Conservation (phyloP, 1,140 invertebrate genomes). For the Drosophila eugracilis region DNA sequence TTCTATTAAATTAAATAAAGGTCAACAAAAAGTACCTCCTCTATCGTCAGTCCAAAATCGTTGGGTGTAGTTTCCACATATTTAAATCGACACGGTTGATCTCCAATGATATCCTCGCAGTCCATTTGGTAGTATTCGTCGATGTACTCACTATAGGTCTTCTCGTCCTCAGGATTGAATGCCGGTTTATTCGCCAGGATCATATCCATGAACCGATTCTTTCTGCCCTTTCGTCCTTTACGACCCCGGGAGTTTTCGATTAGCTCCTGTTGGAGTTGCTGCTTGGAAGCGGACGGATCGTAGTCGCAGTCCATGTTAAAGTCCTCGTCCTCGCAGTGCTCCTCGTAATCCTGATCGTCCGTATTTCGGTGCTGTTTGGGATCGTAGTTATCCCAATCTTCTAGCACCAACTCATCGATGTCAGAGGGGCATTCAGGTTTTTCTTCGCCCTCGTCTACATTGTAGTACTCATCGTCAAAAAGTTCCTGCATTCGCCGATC, state of each 20-base stretch:
- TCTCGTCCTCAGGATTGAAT: constrained; percentile 91
- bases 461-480: constrained; percentile 95
- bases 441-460: constrained; percentile 88
- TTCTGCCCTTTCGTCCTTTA: constrained; percentile 87
- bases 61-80: constrained; percentile 96
- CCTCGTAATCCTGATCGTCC: constrained; percentile 52
- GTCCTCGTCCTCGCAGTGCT: constrained; percentile 91
- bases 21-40: constrained; percentile 88
- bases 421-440: constrained; percentile 93
- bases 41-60: constrained; percentile 95
- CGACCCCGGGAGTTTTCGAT: constrained; percentile 87
- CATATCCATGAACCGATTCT: constrained; percentile 90
- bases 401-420: constrained; percentile 90
- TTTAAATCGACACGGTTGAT: constrained; percentile 96
- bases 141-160: constrained; percentile 94
- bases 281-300: constrained; percentile 86
- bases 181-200: constrained; percentile 90
- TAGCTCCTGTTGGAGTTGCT: constrained; percentile 86
- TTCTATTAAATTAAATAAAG: rapidly evolving
- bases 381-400: constrained; percentile 91
- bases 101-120: constrained; percentile 97
- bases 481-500: constrained; percentile 94
- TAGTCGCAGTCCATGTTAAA: constrained; percentile 97
- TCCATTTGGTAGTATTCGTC: constrained; percentile 97
- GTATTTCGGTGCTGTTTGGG: constrained; percentile 58